These are phyloP conservation scores for Python bivittatus DNA, from an alignment of 2,113 vertebrate species.

Conservation along the genomic window DNA sequence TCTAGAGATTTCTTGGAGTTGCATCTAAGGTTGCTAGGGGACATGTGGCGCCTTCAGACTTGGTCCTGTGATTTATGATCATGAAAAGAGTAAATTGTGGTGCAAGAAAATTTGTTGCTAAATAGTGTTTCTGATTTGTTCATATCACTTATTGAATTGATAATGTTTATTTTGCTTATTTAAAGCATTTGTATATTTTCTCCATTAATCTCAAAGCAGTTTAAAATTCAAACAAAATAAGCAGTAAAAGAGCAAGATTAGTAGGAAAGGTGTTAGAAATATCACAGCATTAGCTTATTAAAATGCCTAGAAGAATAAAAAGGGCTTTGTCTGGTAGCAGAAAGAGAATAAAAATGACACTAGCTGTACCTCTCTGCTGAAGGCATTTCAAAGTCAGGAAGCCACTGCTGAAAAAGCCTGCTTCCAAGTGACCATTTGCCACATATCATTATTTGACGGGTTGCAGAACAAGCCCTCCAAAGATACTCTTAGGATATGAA, in stretches of 20 bases:
- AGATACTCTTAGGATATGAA: not conserved
- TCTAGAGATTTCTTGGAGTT: not conserved
- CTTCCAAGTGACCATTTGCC: no score
- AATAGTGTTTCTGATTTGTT: not conserved
- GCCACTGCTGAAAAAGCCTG: not conserved
- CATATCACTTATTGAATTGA: not conserved
- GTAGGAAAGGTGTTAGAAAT: not conserved
- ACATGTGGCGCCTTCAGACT: not conserved
- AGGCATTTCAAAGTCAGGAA: not conserved
- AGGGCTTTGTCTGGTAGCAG: not conserved
- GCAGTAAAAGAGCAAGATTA: not conserved
- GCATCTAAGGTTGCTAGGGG: not conserved
- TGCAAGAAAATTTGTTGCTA: not conserved
- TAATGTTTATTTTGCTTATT: not conserved
- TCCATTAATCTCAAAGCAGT: not conserved
- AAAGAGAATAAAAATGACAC: not conserved
- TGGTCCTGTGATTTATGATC: not conserved
- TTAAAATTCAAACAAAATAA: not conserved
- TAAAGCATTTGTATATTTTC: not conserved
- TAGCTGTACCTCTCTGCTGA: not conserved
- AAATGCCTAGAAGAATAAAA: not conserved
- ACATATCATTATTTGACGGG: no score
- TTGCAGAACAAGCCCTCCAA: not conserved
- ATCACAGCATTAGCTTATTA: not conserved
- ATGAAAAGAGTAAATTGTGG: no score